phyloP scores from a whole-genome alignment of 1,140 invertebrate genomes.

The Aphaenogaster ashmeadi region DNA sequence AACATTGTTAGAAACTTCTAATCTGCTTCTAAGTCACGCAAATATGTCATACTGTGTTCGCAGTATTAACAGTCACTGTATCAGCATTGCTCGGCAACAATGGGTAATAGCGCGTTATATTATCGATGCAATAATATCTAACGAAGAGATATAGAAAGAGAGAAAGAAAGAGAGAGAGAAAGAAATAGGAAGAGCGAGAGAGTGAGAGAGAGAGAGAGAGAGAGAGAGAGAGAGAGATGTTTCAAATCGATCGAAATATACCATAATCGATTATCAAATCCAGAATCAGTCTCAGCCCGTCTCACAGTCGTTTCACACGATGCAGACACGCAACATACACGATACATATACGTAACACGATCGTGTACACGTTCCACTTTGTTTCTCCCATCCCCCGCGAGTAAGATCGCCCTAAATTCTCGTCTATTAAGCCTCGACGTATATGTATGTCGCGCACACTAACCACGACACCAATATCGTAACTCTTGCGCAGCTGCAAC shows the following conservation, averaged over 20 bases:
- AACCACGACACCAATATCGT: constrained; percentile 76
- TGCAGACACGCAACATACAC: constrained; percentile 18
- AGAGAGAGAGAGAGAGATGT: constrained; percentile 44
- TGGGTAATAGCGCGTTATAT: constrained; percentile 57
- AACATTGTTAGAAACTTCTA: neutral
- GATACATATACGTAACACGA: constrained; percentile 30
- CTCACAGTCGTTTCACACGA: constrained; percentile 70
- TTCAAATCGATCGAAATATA: constrained; percentile 44
- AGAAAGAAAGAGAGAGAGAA: constrained; percentile 5
- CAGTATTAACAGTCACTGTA: constrained; percentile 47
- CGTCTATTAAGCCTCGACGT: constrained; percentile 62
- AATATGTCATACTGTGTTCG: neutral
- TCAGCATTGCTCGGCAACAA: constrained; percentile 65
- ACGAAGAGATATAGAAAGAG: constrained; percentile 18
- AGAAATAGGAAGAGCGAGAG: neutral
- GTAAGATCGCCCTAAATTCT: constrained; percentile 76
- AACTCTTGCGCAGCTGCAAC: constrained; percentile 76
- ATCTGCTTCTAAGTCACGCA: constrained; percentile 33
- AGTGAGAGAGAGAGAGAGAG: neutral
- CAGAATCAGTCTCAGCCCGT: constrained; percentile 62
- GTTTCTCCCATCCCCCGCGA: constrained; percentile 69
- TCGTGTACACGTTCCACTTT: constrained; percentile 40
- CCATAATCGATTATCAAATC: constrained; percentile 54
- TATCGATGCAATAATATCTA: constrained; percentile 58
- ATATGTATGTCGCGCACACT: constrained; percentile 62